A percentile compares a stretch with the other conserved stretches of the same genome.
Evolutionary conservation across 2,113 vertebrate species (phyloP).

Genomic region (Castor canadensis): DNA sequence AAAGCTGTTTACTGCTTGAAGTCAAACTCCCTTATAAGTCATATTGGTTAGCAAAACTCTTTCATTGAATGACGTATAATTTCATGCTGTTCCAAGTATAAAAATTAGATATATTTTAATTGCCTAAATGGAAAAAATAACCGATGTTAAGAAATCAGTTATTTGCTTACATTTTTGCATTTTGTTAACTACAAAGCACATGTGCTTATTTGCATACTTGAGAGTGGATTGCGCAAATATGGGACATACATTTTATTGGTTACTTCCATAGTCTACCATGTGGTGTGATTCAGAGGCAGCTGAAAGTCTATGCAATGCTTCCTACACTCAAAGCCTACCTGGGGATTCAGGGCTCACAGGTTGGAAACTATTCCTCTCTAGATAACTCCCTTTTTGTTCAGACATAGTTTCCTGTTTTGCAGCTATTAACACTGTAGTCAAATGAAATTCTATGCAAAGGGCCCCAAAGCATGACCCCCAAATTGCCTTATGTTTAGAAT

Average conservation of each 20-base stretch:
- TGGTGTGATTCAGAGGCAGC: fast-evolving
- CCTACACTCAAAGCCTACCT: background rate
- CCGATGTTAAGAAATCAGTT: background rate
- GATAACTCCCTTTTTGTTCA: background rate
- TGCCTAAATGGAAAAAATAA: background rate
- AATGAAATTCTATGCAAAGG: background rate
- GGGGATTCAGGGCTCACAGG: background rate
- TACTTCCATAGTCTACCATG: background rate
- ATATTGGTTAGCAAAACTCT: background rate
- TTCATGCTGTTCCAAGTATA: background rate
- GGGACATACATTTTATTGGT: background rate
- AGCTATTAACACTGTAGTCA: background rate
- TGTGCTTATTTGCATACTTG: background rate
- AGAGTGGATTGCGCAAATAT: background rate
- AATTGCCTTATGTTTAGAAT: background rate
- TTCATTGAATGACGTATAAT: background rate
- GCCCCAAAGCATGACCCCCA: background rate
- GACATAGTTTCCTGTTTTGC: background rate
- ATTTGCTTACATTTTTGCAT: background rate
- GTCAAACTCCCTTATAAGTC: background rate
- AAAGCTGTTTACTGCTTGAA: background rate
- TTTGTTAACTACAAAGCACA: background rate
- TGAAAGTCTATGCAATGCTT: fast-evolving
- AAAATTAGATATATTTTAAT: background rate
- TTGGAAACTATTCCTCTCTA: background rate